Conservation (phyloP, 2,797 vertebrate species). For the Myotis planiceps region DNA sequence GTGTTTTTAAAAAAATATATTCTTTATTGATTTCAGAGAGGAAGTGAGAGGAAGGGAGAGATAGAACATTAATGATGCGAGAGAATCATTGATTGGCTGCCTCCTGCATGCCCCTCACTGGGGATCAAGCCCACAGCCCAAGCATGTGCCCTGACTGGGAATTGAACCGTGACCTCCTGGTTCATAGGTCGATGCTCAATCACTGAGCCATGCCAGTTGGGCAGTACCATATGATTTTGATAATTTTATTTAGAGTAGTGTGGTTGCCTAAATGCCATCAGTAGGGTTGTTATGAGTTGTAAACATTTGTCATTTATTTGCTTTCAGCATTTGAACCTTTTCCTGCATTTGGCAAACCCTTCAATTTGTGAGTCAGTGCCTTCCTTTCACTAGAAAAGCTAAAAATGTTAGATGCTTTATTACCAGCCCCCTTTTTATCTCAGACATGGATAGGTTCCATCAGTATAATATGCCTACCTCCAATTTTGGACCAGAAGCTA, state of each 20-base stretch:
- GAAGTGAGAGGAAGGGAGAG: no score
- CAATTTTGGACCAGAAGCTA: background rate
- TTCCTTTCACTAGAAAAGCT: background rate
- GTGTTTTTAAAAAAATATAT: no score
- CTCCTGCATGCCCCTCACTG: no score
- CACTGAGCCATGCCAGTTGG: no score
- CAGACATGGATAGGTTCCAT: background rate
- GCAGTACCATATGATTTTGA: background rate
- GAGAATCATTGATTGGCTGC: no score
- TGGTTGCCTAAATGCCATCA: background rate
- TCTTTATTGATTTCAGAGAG: no score
- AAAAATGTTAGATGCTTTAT: background rate
- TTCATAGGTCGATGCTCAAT: no score
- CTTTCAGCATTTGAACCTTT: background rate
- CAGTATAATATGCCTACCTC: background rate
- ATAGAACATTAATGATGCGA: no score
- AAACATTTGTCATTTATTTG: constrained; percentile 15
- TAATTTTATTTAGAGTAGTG: background rate
- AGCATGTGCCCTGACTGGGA: no score
- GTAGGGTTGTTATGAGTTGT: background rate
- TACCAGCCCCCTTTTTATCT: background rate
- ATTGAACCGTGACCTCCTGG: no score
- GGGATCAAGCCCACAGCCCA: no score
- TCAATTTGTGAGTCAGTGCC: background rate
- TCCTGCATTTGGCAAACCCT: background rate